Evolutionary conservation across 2,888 invertebrate species (phyloP), one percentile per base, ranked within the genome.

Genomic region (Cryptus armator): DNA sequence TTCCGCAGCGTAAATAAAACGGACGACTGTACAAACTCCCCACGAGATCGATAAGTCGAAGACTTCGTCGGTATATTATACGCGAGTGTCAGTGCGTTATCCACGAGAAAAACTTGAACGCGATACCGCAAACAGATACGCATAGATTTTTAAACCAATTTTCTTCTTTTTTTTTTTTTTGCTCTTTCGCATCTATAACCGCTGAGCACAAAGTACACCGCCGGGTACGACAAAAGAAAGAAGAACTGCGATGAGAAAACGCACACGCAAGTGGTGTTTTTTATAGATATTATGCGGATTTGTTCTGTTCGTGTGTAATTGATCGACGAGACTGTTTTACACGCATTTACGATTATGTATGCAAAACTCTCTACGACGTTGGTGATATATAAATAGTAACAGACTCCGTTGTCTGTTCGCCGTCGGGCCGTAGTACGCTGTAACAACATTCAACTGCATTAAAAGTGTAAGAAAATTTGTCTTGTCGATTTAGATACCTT

Each of bases 1-100:
- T 12, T 56, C 12, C 6, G n/a, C 32, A 32, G 29, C 4, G 24
- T 24, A 56, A 53, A 56, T 12, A 29, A 24, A 59, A 12, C 19
- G 24, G 12, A 64, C 43, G 37, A 37, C 5, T 9, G 37, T 16
- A 43, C 43, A 37, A 10, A 32, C 14, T n/a, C 37, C 14, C 32
- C 10, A 5, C 75, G 48, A 46, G 67, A 68, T 76, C 76, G 75
- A 81, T 70, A 76, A 81, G 62, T 70, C 78, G 46, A 67, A 75
- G 32, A 84, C 76, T 71, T 2, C 62, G 29, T 32, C 12, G 14
- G 62, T 32, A 32, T 62, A 29, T 62, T 62, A 29, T n/a, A 62
- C 62, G 5, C 14, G 14, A 32, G 12, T 62, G 1, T 32, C 59
- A 24, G 62, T n/a, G 14, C 37, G 37, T 37, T 32, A 10, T 62